A percentile compares a stretch with the other conserved stretches of the same genome.
phyloP scores from a whole-genome alignment of 2,797 vertebrate species.

The Alcedo quadribrachys region DNA sequence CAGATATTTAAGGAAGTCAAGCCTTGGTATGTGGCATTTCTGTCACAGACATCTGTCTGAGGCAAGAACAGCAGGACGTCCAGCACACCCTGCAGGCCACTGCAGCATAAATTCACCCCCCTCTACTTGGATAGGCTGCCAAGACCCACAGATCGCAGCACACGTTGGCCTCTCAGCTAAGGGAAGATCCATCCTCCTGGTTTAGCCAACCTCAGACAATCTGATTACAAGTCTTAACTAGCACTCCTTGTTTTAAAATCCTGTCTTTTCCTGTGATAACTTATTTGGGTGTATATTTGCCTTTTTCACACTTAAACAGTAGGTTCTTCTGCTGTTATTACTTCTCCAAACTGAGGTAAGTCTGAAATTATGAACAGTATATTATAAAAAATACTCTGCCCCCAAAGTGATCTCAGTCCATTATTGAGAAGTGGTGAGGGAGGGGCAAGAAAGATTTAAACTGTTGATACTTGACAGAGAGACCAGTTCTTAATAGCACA shows the following conservation, averaged over 20 bases:
- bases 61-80: not conserved
- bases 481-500: not conserved
- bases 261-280: not conserved
- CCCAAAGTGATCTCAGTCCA: not conserved
- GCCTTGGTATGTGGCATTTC: not conserved
- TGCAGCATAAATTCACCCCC: not conserved
- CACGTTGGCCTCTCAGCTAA: not conserved
- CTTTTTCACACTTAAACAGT: not conserved
- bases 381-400: not conserved
- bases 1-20: not conserved
- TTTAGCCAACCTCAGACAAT: not conserved
- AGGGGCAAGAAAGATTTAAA: not conserved
- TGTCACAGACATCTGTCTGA: not conserved
- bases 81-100: not conserved
- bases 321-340: not conserved
- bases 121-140: not conserved
- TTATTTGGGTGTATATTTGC: not conserved
- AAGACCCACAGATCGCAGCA: not conserved
- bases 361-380: not conserved
- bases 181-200: not conserved
- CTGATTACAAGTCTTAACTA: not conserved
- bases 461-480: not conserved
- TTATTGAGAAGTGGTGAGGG: not conserved
- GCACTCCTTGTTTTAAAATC: not conserved
- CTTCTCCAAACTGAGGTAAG: not conserved